Evolutionary conservation across 2,888 invertebrate species (phyloP).

Genomic region (Drosophila limbata): DNA sequence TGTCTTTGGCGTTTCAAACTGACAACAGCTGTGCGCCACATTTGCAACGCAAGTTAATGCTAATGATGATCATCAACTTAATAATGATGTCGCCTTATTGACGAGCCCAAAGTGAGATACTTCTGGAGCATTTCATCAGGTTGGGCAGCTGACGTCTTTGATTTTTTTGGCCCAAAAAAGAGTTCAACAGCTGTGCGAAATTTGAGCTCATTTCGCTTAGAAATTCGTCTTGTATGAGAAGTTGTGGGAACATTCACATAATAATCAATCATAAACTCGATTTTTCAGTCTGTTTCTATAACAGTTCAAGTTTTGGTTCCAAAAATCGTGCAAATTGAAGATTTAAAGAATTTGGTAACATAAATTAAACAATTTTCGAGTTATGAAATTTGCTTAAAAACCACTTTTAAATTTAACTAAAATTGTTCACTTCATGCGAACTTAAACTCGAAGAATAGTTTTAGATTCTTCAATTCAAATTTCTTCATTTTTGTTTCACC

Average conservation of each 20-base stretch:
- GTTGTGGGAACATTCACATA: conserved; percentile 17
- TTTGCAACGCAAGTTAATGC: conserved; percentile 43
- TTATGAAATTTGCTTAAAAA: neutral
- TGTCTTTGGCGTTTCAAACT: conserved; percentile 38
- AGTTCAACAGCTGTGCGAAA: conserved; percentile 54
- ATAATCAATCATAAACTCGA: conserved; percentile 47
- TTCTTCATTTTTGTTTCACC: neutral
- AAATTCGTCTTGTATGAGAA: neutral
- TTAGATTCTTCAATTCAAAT: neutral
- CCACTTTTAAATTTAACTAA: too few species aligned
- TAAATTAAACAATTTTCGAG: too few species aligned
- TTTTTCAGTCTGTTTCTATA: neutral
- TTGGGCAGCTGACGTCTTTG: conserved; percentile 21
- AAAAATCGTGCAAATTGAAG: neutral
- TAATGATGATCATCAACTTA: conserved; percentile 15
- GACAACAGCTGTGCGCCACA: conserved; percentile 73
- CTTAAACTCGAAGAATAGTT: neutral
- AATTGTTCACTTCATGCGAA: too few species aligned
- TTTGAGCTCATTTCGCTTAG: conserved; percentile 46
- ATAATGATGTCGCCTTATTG: conserved; percentile 23
- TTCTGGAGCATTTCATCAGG: conserved; percentile 11
- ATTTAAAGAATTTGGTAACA: neutral
- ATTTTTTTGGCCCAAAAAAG: conserved; percentile 11
- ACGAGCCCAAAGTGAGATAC: neutral
- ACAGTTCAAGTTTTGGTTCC: neutral